phyloP scores from a whole-genome alignment of 2,113 vertebrate species.

The Lutjanus erythropterus region DNA sequence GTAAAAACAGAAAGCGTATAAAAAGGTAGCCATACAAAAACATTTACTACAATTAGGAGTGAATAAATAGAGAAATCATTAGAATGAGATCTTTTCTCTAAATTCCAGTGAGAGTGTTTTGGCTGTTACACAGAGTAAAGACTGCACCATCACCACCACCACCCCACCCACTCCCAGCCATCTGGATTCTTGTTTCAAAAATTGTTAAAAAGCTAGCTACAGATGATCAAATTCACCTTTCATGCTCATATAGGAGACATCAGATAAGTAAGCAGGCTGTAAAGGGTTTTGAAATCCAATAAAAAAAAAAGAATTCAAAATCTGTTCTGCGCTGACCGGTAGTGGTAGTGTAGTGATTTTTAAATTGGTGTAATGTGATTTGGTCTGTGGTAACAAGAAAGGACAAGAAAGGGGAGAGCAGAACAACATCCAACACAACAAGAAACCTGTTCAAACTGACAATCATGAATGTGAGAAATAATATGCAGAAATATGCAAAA shows the following conservation, averaged over 20 bases:
- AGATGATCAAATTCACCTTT: constrained; percentile 9
- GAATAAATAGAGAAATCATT: background rate
- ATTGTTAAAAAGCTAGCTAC: constrained; percentile 3
- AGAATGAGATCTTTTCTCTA: background rate
- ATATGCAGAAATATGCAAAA: constrained; percentile 14
- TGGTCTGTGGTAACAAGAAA: background rate
- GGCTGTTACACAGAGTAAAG: background rate
- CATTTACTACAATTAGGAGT: background rate
- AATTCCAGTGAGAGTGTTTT: background rate
- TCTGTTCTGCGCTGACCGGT: background rate
- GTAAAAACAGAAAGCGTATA: background rate
- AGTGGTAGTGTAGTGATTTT: constrained; percentile 10
- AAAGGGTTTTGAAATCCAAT: constrained; percentile 8
- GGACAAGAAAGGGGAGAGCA: background rate
- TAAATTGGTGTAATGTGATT: constrained; percentile 1
- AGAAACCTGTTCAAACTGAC: background rate
- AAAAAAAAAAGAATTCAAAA: background rate
- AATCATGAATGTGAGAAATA: background rate
- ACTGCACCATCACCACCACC: background rate
- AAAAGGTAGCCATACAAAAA: background rate
- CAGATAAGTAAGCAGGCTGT: background rate
- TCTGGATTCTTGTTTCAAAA: constrained; percentile 24
- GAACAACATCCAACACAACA: background rate
- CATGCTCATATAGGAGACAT: background rate
- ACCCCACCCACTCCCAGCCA: constrained; percentile 19